Evolutionary conservation across 92 coral and sea anemone genomes (phyloP), one percentile per base, ranked within the genome.

Genomic region (Muricea muricata): DNA sequence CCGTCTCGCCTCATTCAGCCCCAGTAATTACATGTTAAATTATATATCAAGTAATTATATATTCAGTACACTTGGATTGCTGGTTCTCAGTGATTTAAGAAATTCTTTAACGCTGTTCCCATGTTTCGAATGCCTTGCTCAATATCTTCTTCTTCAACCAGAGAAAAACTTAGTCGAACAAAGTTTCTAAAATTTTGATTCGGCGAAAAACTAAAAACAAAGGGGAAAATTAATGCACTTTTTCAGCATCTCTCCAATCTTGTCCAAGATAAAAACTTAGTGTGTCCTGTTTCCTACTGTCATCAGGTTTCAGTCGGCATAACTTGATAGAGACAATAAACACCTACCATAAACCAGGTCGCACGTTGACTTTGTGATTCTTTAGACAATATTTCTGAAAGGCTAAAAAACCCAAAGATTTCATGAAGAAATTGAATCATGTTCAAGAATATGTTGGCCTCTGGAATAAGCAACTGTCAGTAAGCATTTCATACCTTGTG

Each of bases 151-250:
- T 87, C 88, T 20, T 87, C 83, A 35, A 81, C 82, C 72, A 80
- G 87, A 14, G 98, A 79, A 88, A 84, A 93, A 67, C 84, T 69
- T 26, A 95, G 79, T 63, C 98, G 88, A 65, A 88, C 78, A 81
- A 92, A 95, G 50, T 95, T 95, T 11, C 67, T 69, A 80, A 91
- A 93, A 58, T 93, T 93, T 6, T 94, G 94, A 58, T 77, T 86
- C 61, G 80, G 83, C 10, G 97, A 95, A 78, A 87, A 93, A 7
- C 81, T 78, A 56, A 24, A 78, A 78, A 20, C 18, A 39, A 20
- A 24, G 20, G 30, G 1, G 30, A 28, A 20, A 63, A 7, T 28
- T 10, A 60, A 28, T 10, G 15, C 68, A 24, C 68, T n/a, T n/a
- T n/a, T n/a, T n/a, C n/a, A n/a, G n/a, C n/a, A n/a, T n/a, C n/a